phyloP scores from a whole-genome alignment of 2,113 vertebrate species.

The Apistogramma diplotaenia region DNA sequence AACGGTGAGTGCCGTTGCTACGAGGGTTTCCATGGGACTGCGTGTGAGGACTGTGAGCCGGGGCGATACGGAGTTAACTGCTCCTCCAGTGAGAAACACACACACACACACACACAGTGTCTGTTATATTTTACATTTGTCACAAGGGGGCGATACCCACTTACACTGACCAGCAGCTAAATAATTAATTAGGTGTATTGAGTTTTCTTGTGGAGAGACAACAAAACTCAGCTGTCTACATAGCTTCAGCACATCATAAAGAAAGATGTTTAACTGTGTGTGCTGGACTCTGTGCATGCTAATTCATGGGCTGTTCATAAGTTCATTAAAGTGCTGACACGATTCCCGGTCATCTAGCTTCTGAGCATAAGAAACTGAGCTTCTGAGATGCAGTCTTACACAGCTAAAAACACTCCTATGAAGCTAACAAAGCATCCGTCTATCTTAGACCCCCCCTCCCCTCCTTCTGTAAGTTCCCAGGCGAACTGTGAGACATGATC shows the following conservation, averaged over 20 bases:
- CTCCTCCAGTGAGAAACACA: constrained; percentile 55
- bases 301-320: not conserved
- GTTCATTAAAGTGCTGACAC: not conserved
- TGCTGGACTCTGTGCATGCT: not conserved
- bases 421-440: not conserved
- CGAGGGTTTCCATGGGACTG: constrained; percentile 92
- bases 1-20: constrained; percentile 89
- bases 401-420: not conserved
- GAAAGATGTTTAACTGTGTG: not conserved
- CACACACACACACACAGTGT: not conserved
- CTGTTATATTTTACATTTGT: not conserved
- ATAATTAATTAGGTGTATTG: not conserved
- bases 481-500: not conserved
- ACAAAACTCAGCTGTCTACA: not conserved
- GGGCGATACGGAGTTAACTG: constrained; percentile 88
- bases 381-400: not conserved
- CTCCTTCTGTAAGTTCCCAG: not conserved
- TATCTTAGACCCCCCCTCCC: not conserved
- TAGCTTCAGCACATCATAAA: not conserved
- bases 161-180: not conserved
- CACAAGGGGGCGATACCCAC: not conserved
- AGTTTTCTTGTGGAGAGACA: not conserved
- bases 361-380: not conserved
- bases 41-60: constrained; percentile 93
- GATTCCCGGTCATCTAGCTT: not conserved